Evolutionary conservation across 2,113 vertebrate genomes (phyloP).

Genomic region (Seriola rivoliana): DNA sequence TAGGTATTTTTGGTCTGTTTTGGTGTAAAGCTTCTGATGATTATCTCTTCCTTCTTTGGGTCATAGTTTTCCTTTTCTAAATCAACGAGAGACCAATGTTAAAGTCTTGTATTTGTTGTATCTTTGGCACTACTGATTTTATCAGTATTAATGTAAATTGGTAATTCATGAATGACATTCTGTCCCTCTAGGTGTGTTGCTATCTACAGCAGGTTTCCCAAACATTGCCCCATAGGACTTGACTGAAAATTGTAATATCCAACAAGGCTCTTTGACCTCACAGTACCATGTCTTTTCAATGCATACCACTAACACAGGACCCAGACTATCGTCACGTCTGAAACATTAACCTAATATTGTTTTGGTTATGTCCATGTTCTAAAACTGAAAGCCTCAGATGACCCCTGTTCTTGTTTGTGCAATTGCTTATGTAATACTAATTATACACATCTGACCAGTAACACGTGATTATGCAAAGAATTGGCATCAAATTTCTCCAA

Average conservation of each 20-base stretch:
- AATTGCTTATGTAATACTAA: slow-evolving; percentile 63
- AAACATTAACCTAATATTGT: slow-evolving; percentile 20
- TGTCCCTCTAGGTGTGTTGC: background rate
- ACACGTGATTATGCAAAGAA: slow-evolving; percentile 68
- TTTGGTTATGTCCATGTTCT: background rate
- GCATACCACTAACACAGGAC: background rate
- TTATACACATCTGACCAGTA: slow-evolving; percentile 75
- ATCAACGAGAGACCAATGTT: background rate
- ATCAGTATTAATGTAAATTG: background rate
- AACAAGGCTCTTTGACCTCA: background rate
- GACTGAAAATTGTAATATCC: background rate
- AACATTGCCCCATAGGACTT: background rate
- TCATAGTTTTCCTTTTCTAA: background rate
- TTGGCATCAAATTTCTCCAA: slow-evolving; percentile 59
- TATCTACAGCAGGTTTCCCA: background rate
- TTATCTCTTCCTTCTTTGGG: background rate
- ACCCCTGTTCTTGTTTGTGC: slow-evolving; percentile 58
- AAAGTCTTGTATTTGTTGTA: background rate
- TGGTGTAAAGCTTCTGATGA: background rate
- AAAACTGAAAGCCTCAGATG: slow-evolving; percentile 51
- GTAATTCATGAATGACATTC: background rate
- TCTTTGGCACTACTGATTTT: background rate
- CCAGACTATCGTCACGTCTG: background rate
- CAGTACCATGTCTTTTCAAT: background rate
- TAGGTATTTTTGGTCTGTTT: background rate